Base-by-base conservation (phyloP, 2,888 invertebrate species). In the Drosophila subquinaria region DNA sequence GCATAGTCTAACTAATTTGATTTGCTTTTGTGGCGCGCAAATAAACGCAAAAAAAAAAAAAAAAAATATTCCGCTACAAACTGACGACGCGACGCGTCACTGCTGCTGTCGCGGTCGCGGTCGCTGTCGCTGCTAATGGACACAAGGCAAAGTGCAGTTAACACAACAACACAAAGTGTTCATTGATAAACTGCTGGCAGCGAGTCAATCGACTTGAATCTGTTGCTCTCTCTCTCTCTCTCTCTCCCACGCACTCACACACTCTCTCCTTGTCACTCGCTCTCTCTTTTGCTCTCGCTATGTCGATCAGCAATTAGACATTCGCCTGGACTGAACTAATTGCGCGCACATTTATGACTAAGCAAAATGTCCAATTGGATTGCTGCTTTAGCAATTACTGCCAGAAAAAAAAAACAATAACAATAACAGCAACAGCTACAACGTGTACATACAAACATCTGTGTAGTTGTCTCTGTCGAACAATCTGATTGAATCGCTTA, bases 331-430 rank as follows among this genome's bases (percentile, higher is more conserved):
- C 65, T 76, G 83, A 55, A 77, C 74, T 77, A 83, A 86, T 77
- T 81, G 81, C 77, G 73, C 84, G 81, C 70, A 81, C 53, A 67
- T 66, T 70, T 81, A 82, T 88, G 88, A 83, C 86, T 83, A 83
- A 83, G 80, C 80, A 38, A 82, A 88, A 85, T 70, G 73, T 74
- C 80, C 88, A 71, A 88, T 76, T 79, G 73, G 68, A 70, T 76
- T 76, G 47, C 53, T 72, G 62, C 36, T 62, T 40, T 35, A 33
- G 59, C 61, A 35, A 52, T 51, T 52, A 35, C 36, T 57, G 36
- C 9, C 35, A 35, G 11, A 20, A 56, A 45, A 3, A 36, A 35
- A 56, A 57, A 45, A 30, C 2, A 27, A 6, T 3, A 27, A 5
- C 27, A 27, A 6, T 4, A 27, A 27, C 23, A 27, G 5, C 27